These are phyloP conservation scores for Chaenodraco wilsoni DNA, from an alignment of 2,797 vertebrate genomes.

Conservation along the genomic window DNA sequence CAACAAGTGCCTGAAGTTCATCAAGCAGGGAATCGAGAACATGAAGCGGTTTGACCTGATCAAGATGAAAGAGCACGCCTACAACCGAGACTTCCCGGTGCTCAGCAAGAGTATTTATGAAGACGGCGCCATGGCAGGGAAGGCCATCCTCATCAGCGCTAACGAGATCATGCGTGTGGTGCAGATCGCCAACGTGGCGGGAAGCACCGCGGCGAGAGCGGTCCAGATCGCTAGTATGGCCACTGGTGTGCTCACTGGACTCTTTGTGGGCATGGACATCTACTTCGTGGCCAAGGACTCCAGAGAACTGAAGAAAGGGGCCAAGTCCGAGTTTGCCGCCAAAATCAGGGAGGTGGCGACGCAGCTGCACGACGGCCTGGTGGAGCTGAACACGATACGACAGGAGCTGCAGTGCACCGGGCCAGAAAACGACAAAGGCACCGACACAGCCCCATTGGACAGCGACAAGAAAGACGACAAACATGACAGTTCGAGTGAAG, in stretches of 20 bases:
- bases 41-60: constrained; percentile 79
- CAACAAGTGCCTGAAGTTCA: constrained; percentile 82
- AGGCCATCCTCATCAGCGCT: constrained; percentile 81
- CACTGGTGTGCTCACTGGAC: constrained; percentile 79
- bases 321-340: constrained; percentile 83
- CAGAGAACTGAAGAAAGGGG: constrained; percentile 83
- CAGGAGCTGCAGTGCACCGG: constrained; percentile 77
- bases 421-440: background rate
- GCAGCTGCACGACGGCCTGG: constrained; percentile 80
- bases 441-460: rapidly evolving
- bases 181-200: constrained; percentile 83
- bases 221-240: constrained; percentile 85
- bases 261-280: constrained; percentile 85
- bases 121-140: constrained; percentile 84
- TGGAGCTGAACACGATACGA: constrained; percentile 82
- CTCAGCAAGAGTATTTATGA: constrained; percentile 77
- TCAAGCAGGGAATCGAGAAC: constrained; percentile 85
- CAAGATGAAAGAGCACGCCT: constrained; percentile 78
- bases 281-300: constrained; percentile 87
- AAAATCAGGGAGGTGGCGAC: constrained; percentile 82
- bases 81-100: constrained; percentile 78
- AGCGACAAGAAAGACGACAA: constrained; percentile 23
- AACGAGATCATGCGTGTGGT: constrained; percentile 86
- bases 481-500: constrained; percentile 48
- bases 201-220: constrained; percentile 83